phyloP scores from a whole-genome alignment of 2,888 invertebrate genomes.

The Acleris sparsana region DNA sequence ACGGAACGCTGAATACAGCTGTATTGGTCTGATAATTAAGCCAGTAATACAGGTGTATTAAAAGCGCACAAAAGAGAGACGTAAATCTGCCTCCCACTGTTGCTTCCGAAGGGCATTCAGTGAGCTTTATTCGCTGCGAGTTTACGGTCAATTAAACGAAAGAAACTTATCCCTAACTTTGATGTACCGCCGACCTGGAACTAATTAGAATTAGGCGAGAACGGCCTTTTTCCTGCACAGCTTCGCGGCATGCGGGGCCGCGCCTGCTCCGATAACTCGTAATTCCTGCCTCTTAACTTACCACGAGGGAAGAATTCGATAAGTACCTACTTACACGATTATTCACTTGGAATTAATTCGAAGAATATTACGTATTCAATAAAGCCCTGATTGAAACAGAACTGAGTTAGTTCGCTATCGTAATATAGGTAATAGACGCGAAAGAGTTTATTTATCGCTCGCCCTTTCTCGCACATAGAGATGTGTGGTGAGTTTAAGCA shows the following conservation, averaged over 20 bases:
- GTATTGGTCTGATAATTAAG: conserved; percentile 28
- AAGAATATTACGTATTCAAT: too few relatives aligned
- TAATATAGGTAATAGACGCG: too few relatives aligned
- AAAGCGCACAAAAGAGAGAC: conserved; percentile 30
- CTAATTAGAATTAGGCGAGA: conserved; percentile 75
- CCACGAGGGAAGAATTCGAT: not conserved
- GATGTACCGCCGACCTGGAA: conserved; percentile 71
- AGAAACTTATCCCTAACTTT: conserved; percentile 69
- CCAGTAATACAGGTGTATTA: conserved; percentile 25
- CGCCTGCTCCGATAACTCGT: not conserved
- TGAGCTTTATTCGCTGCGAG: conserved; percentile 57
- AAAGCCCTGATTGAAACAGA: too few relatives aligned
- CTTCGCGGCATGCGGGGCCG: conserved; percentile 33
- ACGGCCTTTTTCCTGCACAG: conserved; percentile 51
- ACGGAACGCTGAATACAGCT: conserved; percentile 8
- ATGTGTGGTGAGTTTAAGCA: too few relatives aligned
- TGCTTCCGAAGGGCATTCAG: conserved; percentile 51
- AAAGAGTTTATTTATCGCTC: too few relatives aligned
- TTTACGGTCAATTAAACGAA: conserved; percentile 75
- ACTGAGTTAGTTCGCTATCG: too few relatives aligned
- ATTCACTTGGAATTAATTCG: too few relatives aligned
- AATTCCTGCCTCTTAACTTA: not conserved
- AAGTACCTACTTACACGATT: too few relatives aligned
- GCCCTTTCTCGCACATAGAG: too few relatives aligned
- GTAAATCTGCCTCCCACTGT: conserved; percentile 23